A percentile compares a stretch with the other conserved stretches of the same genome.
phyloP scores from a whole-genome alignment of 2,888 invertebrate genomes.

The Neuroscelio doddi region DNA sequence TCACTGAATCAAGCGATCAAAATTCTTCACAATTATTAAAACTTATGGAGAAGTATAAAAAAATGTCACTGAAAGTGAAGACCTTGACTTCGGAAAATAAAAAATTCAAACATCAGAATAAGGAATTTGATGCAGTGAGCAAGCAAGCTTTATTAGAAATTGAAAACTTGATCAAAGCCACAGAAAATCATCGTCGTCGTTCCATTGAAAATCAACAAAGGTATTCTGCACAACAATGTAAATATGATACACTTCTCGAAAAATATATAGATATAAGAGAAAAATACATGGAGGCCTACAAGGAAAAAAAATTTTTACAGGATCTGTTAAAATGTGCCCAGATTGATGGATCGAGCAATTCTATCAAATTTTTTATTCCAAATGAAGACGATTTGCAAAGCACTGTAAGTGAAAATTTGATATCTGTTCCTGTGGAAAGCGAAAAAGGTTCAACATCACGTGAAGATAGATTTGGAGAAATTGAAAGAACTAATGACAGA shows the following conservation, averaged over 20 bases:
- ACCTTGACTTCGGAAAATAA: background rate
- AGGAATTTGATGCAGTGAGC: conserved; percentile 1
- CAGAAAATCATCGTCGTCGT: background rate
- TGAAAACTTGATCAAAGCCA: background rate
- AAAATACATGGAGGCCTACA: background rate
- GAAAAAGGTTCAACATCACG: background rate
- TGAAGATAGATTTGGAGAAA: background rate
- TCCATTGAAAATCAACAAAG: background rate
- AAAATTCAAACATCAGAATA: background rate
- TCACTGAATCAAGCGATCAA: conserved; percentile 75
- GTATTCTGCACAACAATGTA: background rate
- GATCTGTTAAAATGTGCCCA: background rate
- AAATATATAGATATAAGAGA: background rate
- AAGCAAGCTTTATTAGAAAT: background rate
- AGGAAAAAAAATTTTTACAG: background rate
- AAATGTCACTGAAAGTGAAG: background rate
- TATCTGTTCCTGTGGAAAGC: background rate
- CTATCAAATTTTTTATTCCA: background rate
- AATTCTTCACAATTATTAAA: background rate
- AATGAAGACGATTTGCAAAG: background rate
- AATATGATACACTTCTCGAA: background rate
- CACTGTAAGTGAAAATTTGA: background rate
- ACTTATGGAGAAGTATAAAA: background rate
- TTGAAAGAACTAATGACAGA: background rate
- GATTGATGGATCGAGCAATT: background rate